Evolutionary conservation across 2,797 vertebrate genomes (phyloP), one percentile per base, ranked within the genome.

Genomic region (Kryptopterus vitreolus): DNA sequence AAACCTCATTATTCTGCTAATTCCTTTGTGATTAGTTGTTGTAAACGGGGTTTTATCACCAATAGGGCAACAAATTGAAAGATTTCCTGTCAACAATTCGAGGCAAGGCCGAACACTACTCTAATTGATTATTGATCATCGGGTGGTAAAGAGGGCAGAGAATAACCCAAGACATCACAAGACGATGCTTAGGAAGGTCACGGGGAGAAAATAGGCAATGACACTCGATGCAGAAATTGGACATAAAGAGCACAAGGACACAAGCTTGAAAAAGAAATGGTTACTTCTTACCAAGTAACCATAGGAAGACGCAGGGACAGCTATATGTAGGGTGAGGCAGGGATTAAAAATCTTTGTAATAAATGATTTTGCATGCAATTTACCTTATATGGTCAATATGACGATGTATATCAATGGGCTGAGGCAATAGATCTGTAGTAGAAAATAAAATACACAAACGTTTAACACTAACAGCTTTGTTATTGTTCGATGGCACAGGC

Each of bases 121-220:
- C 59, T 62, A 33, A 62, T 20, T 62, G 29, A 62, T 62, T 62
- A 62, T 33, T 33, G 31, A 62, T 62, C 29, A 61, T 61, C 59
- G 18, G n/a, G 7, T 62, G 29, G 16, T 1, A 16, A 31, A 61
- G 6, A 61, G 59, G 26, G 31, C 0, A 61, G 26, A 15, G 1
- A 33, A 33, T 33, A 31, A 11, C 58, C 26, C 11, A 62, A 62
- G 59, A 9, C 29, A 31, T 33, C 59, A 33, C 59, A 33, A 31
- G 16, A 62, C 29, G 33, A 62, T 16, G 13, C 15, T 31, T 3
- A 31, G 58, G 58, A 62, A 33, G 29, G 29, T 20, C 16, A 62
- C 15, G 18, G 33, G 8, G 15, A 33, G 7, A 62, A 33, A 33
- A 15, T 9, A 31, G 16, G 18, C 16, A 62, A 31, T 18, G 58